Evolutionary conservation across 2,113 vertebrate genomes (phyloP).

Genomic region (Acrocephalus arundinaceus): DNA sequence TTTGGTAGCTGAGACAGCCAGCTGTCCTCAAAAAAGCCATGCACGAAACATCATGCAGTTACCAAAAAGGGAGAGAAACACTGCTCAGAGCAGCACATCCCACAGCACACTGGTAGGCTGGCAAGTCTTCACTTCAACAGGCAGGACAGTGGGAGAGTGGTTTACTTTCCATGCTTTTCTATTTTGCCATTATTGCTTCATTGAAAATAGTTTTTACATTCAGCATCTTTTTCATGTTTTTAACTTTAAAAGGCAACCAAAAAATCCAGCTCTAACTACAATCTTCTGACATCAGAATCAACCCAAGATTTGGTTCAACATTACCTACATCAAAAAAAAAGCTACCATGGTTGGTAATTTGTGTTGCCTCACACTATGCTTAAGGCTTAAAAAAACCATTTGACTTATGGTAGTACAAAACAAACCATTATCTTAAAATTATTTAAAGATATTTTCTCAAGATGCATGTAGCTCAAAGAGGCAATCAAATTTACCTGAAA

Average conservation of each 20-base stretch:
- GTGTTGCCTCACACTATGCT: neutral
- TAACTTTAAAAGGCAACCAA: neutral
- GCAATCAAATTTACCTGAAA: conserved; percentile 35
- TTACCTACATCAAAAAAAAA: neutral
- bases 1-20: neutral
- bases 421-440: neutral
- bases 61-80: neutral
- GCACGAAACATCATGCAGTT: neutral
- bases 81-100: neutral
- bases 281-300: neutral
- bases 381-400: neutral
- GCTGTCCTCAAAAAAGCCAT: neutral
- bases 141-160: neutral
- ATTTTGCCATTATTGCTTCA: neutral
- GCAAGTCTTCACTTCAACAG: neutral
- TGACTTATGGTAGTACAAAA: neutral
- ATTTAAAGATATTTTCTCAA: conserved; percentile 5
- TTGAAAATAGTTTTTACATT: neutral
- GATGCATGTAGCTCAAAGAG: neutral
- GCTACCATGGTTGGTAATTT: neutral
- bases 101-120: neutral
- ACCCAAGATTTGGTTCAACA: neutral
- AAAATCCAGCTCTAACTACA: neutral
- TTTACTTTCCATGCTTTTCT: neutral
- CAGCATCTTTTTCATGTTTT: neutral